Evolutionary conservation across 2,888 invertebrate species (phyloP).

Genomic region (Philhelius pedissequus): DNA sequence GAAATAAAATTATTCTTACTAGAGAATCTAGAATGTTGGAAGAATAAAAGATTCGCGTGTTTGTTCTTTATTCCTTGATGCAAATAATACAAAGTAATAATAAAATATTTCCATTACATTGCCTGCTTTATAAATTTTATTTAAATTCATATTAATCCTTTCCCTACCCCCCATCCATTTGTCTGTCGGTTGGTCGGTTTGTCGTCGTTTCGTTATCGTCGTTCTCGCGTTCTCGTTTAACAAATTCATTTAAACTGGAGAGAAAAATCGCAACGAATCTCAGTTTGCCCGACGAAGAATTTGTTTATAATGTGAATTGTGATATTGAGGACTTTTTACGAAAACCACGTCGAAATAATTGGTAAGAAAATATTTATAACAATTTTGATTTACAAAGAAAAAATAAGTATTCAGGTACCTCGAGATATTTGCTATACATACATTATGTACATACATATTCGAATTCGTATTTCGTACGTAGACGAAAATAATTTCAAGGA

Average conservation of each 20-base stretch:
- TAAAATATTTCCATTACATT: background rate
- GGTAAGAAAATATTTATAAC: slow-evolving; percentile 73
- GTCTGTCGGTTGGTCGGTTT: background rate
- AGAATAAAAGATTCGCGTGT: slow-evolving; percentile 33
- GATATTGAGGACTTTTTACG: slow-evolving; percentile 77
- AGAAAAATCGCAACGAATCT: slow-evolving; percentile 73
- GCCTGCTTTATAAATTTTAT: background rate
- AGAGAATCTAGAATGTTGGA: slow-evolving; percentile 50
- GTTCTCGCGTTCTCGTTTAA: slow-evolving; percentile 8
- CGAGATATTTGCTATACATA: too few species aligned
- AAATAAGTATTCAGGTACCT: background rate
- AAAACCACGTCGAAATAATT: slow-evolving; percentile 72
- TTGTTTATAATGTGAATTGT: slow-evolving; percentile 77
- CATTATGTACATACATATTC: slow-evolving; percentile 17
- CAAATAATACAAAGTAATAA: background rate
- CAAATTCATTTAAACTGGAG: slow-evolving; percentile 70
- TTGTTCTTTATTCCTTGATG: slow-evolving; percentile 28
- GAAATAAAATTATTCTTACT: slow-evolving; percentile 50
- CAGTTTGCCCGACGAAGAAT: slow-evolving; percentile 78
- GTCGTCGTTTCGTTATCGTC: background rate
- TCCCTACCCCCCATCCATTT: background rate
- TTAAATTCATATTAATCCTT: background rate
- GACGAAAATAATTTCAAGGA: slow-evolving; percentile 62
- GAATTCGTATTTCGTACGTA: background rate
- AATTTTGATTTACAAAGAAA: background rate